Conservation (phyloP, 1,140 invertebrate species). For the Dendrolimus punctatus region DNA sequence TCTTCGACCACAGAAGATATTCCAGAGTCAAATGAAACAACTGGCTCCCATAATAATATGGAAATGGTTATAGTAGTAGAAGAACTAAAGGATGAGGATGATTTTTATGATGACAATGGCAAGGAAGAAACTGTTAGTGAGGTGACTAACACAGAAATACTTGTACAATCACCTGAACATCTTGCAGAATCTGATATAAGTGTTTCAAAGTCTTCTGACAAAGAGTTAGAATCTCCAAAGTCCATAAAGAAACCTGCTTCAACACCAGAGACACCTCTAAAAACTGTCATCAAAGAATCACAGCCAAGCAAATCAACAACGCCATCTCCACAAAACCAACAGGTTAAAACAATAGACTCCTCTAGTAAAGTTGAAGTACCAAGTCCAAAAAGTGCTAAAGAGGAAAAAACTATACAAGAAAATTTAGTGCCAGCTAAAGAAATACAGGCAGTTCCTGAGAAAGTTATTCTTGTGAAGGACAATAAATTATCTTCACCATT, state of each 20-base stretch:
- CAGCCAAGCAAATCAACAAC: not conserved
- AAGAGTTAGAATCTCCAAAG: too few species aligned
- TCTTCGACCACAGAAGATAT: conserved; percentile 45
- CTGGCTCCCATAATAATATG: conserved; percentile 34
- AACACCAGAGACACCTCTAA: not conserved
- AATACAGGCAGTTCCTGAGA: not conserved
- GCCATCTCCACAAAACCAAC: conserved; percentile 2
- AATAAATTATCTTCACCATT: too few species aligned
- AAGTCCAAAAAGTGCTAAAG: not conserved
- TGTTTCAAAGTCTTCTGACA: too few species aligned
- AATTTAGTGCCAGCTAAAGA: not conserved
- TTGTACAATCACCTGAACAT: not conserved
- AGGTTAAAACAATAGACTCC: conserved; percentile 6
- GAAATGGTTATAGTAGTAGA: conserved; percentile 49
- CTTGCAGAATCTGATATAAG: too few species aligned
- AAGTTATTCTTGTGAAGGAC: too few species aligned
- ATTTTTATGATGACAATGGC: conserved; percentile 1
- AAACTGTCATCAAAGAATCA: not conserved
- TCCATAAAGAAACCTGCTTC: too few species aligned
- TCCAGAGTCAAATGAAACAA: conserved; percentile 31
- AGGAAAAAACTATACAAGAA: conserved; percentile 2
- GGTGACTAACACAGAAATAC: not conserved
- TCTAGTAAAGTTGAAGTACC: conserved; percentile 4
- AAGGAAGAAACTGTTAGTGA: conserved; percentile 1
- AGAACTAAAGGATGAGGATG: conserved; percentile 33